These are phyloP conservation scores for Nineta flava DNA, from an alignment of 2,888 invertebrate species.

Conservation along the genomic window DNA sequence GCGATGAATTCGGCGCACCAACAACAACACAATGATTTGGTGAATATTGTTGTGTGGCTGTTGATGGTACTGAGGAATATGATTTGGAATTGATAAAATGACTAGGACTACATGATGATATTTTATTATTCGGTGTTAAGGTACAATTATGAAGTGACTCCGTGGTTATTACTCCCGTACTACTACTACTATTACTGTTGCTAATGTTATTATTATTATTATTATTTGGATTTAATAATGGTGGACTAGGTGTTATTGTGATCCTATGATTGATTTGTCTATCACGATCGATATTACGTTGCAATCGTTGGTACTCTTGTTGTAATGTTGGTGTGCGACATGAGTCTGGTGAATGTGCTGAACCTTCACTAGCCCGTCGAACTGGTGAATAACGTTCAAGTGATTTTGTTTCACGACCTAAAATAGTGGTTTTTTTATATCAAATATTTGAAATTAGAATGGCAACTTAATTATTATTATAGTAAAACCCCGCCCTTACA, in stretches of 20 bases:
- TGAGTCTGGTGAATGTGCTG: conserved; percentile 28
- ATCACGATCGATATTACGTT: conserved; percentile 33
- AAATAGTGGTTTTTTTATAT: not conserved
- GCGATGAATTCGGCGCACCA: conserved; percentile 7
- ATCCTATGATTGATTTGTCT: conserved; percentile 23
- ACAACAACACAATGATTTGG: not conserved
- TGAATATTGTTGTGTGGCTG: conserved; percentile 1
- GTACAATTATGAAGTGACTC: not conserved
- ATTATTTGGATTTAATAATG: conserved; percentile 11
- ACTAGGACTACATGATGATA: not conserved
- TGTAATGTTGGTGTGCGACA: conserved; percentile 46
- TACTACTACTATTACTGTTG: not conserved
- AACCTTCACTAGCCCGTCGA: conserved; percentile 74
- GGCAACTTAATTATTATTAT: not conserved
- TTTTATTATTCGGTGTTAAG: not conserved
- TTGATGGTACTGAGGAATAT: not conserved
- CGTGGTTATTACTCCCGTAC: not conserved
- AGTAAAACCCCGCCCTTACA: not conserved
- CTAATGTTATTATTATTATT: not conserved
- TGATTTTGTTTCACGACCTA: conserved; percentile 39
- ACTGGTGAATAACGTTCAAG: conserved; percentile 81
- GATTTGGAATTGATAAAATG: not conserved
- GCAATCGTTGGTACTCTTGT: conserved; percentile 66
- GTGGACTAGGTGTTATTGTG: conserved; percentile 28
- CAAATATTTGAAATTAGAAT: too few species aligned